A percentile compares a stretch with the other conserved stretches of the same genome.
Conservation (phyloP, 53 echinoderm and acorn worm species). For the Paelopatides confundens region DNA sequence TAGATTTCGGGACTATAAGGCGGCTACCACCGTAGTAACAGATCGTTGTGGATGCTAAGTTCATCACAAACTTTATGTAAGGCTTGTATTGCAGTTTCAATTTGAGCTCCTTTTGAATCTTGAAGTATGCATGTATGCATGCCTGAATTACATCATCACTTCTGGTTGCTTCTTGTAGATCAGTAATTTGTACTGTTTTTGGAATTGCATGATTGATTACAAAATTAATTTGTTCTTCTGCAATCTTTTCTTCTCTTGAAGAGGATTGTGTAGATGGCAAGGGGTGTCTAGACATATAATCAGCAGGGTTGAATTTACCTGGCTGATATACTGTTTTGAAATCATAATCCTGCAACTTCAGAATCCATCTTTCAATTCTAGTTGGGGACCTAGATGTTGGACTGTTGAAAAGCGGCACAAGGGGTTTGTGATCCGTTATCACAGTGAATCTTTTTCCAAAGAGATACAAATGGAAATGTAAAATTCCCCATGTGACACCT, state of each 20-base stretch:
- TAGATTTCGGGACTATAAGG: constrained; percentile 59
- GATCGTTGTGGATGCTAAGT: constrained; percentile 45
- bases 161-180: constrained; percentile 17
- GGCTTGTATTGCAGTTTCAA: constrained; percentile 31
- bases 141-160: constrained; percentile 20
- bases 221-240: constrained; percentile 55
- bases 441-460: constrained; percentile 52
- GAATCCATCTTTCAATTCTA: constrained; percentile 63
- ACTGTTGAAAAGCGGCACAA: constrained; percentile 53
- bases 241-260: constrained; percentile 36
- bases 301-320: constrained; percentile 62
- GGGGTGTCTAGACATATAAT: constrained; percentile 74
- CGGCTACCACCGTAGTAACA: constrained; percentile 71
- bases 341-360: constrained; percentile 60
- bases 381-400: constrained; percentile 50
- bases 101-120: neutral
- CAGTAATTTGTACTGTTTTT: constrained; percentile 44
- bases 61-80: constrained; percentile 61
- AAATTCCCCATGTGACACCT: constrained; percentile 51
- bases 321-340: constrained; percentile 54
- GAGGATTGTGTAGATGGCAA: neutral
- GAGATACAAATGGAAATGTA: constrained; percentile 51
- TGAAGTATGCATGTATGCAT: constrained; percentile 45
- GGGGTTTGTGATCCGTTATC: constrained; percentile 60
- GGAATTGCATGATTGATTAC: constrained; percentile 40